Evolutionary conservation across 2,888 invertebrate species (phyloP), one percentile per base, ranked within the genome.

Genomic region (Caenorhabditis afra): DNA sequence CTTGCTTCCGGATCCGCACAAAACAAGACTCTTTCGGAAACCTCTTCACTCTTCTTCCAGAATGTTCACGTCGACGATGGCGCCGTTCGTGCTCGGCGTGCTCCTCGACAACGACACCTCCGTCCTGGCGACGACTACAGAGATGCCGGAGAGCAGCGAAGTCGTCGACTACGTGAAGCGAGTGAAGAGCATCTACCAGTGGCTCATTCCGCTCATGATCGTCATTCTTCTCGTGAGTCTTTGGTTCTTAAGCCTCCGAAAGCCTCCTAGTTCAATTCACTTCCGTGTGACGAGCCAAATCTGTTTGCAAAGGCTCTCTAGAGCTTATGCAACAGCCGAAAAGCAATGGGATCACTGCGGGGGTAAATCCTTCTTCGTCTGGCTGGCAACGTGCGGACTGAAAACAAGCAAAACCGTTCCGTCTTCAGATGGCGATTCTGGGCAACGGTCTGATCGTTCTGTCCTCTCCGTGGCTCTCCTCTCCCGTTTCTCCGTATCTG

Each of bases 401-500:
- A 58, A 22, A 41, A 18, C 16, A 20, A 10, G 16, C 35, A 14
- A 22, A 50, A 29, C 7, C 7, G 29, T 29, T 29, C 4, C 29
- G 4, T 5, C 29, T 88, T 57, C 81, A 89, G 87, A 67, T 89
- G 11, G 87, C 89, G 16, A 84, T 89, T 8, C 39, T 89, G 16
- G 89, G 89, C 29, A 89, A 89, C 59, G 82, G 83, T 5, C 55
- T 87, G 35, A 89, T 89, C 18, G 85, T 87, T 7, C 29, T 86
- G 35, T 85, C 89, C 14, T 79, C 87, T 18, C 87, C 85, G n/a
- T 87, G 81, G 65, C 70, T 89, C 55, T 73, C 81, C 3, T 76
- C 85, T 11, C 88, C 86, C 29, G 85, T 89, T 16, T 87, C 84
- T 20, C 89, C 89, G 8, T 89, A 89, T 59, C 67, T 88, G 50